These are phyloP conservation scores for Oryzias javanicus DNA, from an alignment of 2,113 vertebrate species.

Conservation along the genomic window DNA sequence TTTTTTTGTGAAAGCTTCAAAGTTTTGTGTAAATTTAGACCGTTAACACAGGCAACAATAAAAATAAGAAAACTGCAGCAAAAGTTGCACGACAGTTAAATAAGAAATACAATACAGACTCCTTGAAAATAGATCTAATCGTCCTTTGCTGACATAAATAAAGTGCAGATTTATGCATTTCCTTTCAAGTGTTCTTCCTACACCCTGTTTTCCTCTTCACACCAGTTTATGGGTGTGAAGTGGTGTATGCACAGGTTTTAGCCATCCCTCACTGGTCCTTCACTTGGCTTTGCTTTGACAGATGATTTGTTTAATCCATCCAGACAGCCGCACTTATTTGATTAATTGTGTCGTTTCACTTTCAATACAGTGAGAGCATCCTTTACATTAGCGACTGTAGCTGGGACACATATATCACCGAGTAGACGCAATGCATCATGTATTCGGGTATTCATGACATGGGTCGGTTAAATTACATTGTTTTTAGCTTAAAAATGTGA, in stretches of 20 bases:
- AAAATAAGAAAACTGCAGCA: too few relatives aligned
- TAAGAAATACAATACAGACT: too few relatives aligned
- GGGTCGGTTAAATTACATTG: too few relatives aligned
- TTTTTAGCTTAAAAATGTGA: too few relatives aligned
- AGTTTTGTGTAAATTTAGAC: too few relatives aligned
- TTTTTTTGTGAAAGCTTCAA: not conserved
- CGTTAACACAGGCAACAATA: too few relatives aligned
- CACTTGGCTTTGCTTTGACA: not conserved
- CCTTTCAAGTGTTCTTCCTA: not conserved
- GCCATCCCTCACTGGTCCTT: not conserved
- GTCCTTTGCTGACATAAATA: conserved; percentile 1
- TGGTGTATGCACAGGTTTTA: not conserved
- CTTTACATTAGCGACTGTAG: conserved; percentile 5
- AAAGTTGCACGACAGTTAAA: too few relatives aligned
- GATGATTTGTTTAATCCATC: not conserved
- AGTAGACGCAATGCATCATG: not conserved
- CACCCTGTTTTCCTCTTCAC: not conserved
- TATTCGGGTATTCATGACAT: not conserved
- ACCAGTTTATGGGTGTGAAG: not conserved
- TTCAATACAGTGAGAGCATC: conserved; percentile 7
- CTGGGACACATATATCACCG: not conserved
- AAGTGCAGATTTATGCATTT: not conserved
- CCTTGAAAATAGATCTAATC: conserved; percentile 4
- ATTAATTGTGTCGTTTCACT: conserved; percentile 13
- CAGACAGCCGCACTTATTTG: conserved; percentile 3